Percentiles rank a stretch among this genome's conserved stretches.
phyloP scores from a whole-genome alignment of 1,140 invertebrate genomes.

The Matsumurasca onukii region DNA sequence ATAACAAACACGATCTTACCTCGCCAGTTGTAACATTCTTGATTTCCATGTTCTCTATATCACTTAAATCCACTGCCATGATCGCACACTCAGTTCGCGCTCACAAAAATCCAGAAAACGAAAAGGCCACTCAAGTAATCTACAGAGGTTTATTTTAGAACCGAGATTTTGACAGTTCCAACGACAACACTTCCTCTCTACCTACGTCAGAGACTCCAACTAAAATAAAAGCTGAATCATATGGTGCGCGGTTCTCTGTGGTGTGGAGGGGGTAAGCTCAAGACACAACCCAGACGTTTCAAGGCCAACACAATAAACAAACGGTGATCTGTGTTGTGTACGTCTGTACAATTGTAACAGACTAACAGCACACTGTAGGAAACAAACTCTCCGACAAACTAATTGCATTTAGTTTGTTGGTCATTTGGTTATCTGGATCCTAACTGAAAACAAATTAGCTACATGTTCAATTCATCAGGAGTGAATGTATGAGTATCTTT shows the following conservation, averaged over 20 bases:
- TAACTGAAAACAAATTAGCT: too few species aligned
- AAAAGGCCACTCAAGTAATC: conserved; percentile 6
- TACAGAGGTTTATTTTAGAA: conserved; percentile 21
- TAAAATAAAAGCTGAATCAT: conserved; percentile 25
- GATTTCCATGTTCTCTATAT: conserved; percentile 26
- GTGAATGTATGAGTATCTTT: too few species aligned
- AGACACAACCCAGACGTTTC: not conserved
- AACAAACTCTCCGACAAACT: too few species aligned
- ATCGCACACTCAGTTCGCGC: not conserved
- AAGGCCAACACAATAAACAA: conserved; percentile 15
- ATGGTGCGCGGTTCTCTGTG: conserved; percentile 8
- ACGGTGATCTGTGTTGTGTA: too few species aligned
- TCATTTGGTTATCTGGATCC: too few species aligned
- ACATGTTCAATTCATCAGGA: too few species aligned
- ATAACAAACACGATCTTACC: conserved; percentile 23
- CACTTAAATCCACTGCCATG: conserved; percentile 28
- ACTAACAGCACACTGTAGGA: too few species aligned
- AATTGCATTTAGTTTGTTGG: too few species aligned
- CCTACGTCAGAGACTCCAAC: conserved; percentile 15
- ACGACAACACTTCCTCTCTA: conserved; percentile 27
- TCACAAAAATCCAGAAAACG: conserved; percentile 17
- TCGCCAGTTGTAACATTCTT: conserved; percentile 28
- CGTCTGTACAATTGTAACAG: too few species aligned
- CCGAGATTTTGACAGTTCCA: conserved; percentile 20
- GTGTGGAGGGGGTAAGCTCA: not conserved